phyloP scores from a whole-genome alignment of 1,140 invertebrate genomes.

The Coenobita brevimanus region DNA sequence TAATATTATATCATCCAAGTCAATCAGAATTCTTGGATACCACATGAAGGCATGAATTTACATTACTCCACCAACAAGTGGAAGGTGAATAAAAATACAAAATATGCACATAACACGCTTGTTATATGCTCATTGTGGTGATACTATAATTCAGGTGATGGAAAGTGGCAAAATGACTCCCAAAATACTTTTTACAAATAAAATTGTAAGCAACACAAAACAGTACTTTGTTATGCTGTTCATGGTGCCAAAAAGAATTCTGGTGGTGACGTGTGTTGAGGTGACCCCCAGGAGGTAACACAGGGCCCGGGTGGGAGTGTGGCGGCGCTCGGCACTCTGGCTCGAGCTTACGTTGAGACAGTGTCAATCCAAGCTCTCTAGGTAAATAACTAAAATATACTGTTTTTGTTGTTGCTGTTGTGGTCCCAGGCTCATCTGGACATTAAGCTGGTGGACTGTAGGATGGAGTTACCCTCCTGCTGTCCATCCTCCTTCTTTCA shows the following conservation, averaged over 20 bases:
- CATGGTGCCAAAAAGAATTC: conserved; percentile 54
- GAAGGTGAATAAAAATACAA: not conserved
- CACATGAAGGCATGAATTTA: conserved; percentile 37
- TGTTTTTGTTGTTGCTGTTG: too few species aligned
- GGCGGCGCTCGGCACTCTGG: conserved; percentile 46
- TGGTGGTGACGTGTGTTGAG: conserved; percentile 26
- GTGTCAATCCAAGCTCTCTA: too few species aligned
- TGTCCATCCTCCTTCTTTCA: too few species aligned
- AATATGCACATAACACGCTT: too few species aligned
- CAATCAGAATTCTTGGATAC: conserved; percentile 58
- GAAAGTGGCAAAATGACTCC: not conserved
- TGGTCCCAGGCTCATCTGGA: too few species aligned
- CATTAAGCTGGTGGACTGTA: too few species aligned
- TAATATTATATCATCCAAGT: conserved; percentile 17
- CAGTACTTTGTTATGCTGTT: conserved; percentile 10
- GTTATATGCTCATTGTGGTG: too few species aligned
- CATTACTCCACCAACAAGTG: conserved; percentile 15
- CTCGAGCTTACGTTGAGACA: not conserved
- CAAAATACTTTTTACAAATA: not conserved
- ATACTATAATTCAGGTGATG: not conserved
- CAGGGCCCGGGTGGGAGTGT: conserved; percentile 56
- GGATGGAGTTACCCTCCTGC: too few species aligned
- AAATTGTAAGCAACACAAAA: not conserved
- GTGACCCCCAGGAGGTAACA: conserved; percentile 46
- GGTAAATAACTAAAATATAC: too few species aligned